Evolutionary conservation across 2,113 vertebrate species (phyloP).

Genomic region (Noctilio leporinus): DNA sequence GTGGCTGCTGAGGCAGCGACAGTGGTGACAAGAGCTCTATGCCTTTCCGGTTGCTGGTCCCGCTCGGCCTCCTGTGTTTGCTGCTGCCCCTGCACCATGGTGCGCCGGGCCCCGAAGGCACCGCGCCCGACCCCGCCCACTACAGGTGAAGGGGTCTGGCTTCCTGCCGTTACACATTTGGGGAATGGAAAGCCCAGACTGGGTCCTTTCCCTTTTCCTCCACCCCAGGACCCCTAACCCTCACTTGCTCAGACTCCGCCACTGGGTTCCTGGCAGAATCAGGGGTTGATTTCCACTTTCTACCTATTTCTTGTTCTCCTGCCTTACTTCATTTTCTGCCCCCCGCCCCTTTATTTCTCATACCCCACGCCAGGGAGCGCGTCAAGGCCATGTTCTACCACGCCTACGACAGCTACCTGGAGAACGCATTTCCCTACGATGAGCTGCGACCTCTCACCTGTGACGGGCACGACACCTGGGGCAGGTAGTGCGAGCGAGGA

Average conservation of each 20-base stretch:
- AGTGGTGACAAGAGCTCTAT: slow-evolving; percentile 62
- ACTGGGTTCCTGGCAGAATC: neutral
- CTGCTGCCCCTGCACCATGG: slow-evolving; percentile 61
- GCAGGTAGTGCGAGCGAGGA: slow-evolving; percentile 82
- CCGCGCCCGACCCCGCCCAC: slow-evolving; percentile 68
- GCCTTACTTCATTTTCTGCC: neutral
- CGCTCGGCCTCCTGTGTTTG: slow-evolving; percentile 57
- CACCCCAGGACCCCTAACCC: neutral
- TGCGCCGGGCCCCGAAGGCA: slow-evolving; percentile 64
- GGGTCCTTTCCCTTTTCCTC: neutral
- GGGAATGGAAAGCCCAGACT: slow-evolving; percentile 11
- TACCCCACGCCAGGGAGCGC: slow-evolving; percentile 80
- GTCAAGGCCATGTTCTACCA: slow-evolving; percentile 98
- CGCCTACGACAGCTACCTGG: slow-evolving; percentile 96
- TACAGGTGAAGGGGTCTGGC: slow-evolving; percentile 71
- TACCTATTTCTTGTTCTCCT: neutral
- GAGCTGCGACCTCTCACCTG: slow-evolving; percentile 96
- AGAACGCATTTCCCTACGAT: slow-evolving; percentile 95
- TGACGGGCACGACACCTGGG: slow-evolving; percentile 98
- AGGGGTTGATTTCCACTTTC: neutral
- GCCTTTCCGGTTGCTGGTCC: slow-evolving; percentile 58
- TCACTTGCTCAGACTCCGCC: neutral
- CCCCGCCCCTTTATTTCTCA: slow-evolving; percentile 44
- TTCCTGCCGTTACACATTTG: neutral
- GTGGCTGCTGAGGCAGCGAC: slow-evolving; percentile 32